Evolutionary conservation across 2,113 vertebrate genomes (phyloP).

Genomic region (Indicator indicator): DNA sequence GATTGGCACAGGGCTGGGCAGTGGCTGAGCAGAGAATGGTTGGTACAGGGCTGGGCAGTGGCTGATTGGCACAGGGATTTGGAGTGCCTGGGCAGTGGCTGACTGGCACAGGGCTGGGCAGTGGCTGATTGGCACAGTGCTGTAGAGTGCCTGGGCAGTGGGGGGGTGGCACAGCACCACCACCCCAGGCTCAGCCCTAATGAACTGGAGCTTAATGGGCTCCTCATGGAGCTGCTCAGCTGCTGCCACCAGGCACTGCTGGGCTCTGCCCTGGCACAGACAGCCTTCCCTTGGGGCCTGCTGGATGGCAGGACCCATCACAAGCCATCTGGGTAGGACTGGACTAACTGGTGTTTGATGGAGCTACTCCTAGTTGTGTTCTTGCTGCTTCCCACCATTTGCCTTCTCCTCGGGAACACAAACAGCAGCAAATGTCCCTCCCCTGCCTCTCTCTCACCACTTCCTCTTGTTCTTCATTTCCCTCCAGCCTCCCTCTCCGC

Average conservation of each 20-base stretch:
- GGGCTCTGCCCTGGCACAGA: neutral
- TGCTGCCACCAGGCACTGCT: neutral
- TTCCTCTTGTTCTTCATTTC: neutral
- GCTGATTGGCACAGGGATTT: too few relatives aligned
- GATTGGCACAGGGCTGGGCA: too few relatives aligned
- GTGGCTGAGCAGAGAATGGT: too few relatives aligned
- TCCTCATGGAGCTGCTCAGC: neutral
- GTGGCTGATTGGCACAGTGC: neutral
- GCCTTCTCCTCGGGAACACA: neutral
- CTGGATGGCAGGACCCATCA: neutral
- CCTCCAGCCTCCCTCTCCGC: conserved; percentile 89
- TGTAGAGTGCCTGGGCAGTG: too few relatives aligned
- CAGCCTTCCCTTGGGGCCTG: neutral
- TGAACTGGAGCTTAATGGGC: fast-evolving
- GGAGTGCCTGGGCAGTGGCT: too few relatives aligned
- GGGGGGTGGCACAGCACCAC: neutral
- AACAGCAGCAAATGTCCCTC: fast-evolving
- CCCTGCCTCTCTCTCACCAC: neutral
- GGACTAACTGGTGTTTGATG: neutral
- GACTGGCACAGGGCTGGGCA: neutral
- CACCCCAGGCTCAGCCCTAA: neutral
- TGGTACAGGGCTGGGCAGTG: too few relatives aligned
- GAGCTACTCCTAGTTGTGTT: neutral
- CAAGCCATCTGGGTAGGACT: neutral
- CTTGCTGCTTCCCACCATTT: neutral